Percentiles rank a stretch among this genome's conserved stretches.
phyloP scores from a whole-genome alignment of 1,140 invertebrate species.

The Latrodectus geometricus region DNA sequence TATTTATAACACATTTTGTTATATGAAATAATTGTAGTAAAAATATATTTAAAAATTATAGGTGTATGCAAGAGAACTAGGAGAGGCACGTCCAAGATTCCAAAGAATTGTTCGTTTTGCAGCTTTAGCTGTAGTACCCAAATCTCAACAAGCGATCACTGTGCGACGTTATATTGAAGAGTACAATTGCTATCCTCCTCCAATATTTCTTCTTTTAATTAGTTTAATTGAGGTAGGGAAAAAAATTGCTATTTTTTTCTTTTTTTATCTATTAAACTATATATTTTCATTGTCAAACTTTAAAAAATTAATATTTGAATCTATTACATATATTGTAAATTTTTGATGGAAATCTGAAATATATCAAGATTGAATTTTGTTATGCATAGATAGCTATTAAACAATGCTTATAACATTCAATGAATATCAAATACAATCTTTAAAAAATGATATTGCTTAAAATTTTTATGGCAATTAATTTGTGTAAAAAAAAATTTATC shows the following conservation, averaged over 20 bases:
- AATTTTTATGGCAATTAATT: too few relatives aligned
- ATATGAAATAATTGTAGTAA: too few relatives aligned
- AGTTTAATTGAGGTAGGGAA: slow-evolving; percentile 69
- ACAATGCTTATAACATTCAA: too few relatives aligned
- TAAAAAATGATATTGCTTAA: too few relatives aligned
- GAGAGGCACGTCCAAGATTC: slow-evolving; percentile 55
- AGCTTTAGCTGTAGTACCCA: slow-evolving; percentile 70
- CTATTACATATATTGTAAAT: too few relatives aligned
- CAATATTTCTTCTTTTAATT: slow-evolving; percentile 82
- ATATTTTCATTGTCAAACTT: neutral
- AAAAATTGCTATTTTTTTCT: too few relatives aligned
- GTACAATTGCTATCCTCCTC: slow-evolving; percentile 84
- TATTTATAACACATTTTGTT: neutral
- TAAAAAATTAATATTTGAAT: neutral
- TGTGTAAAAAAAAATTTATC: too few relatives aligned
- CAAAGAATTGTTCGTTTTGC: slow-evolving; percentile 64
- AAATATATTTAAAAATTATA: neutral
- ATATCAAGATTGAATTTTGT: too few relatives aligned
- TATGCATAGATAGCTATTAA: too few relatives aligned
- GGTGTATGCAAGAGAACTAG: slow-evolving; percentile 57
- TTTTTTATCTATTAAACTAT: neutral
- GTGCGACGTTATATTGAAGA: slow-evolving; percentile 80
- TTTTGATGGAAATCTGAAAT: too few relatives aligned
- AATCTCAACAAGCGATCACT: slow-evolving; percentile 73
- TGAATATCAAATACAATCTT: too few relatives aligned